Percentiles rank a stretch among this genome's conserved stretches.
These are phyloP conservation scores for Heliopora coerulea DNA, from an alignment of 92 coral and sea anemone genomes.

Conservation along the genomic window DNA sequence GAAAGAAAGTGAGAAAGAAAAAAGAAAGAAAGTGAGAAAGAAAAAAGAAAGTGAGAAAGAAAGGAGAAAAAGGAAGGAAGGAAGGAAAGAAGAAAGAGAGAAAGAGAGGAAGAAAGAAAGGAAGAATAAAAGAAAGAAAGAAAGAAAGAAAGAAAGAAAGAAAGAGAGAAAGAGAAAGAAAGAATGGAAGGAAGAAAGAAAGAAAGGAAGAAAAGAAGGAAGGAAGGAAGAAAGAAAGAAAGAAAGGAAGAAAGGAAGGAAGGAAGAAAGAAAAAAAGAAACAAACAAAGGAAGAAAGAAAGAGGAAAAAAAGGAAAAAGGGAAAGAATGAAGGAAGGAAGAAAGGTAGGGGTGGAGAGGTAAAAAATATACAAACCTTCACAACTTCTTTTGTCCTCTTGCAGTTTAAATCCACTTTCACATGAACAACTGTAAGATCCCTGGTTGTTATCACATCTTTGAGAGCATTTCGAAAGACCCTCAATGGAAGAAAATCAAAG, in stretches of 20 bases:
- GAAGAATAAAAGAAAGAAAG: not conserved
- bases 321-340: conserved; percentile 4
- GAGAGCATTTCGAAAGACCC: conserved; percentile 65
- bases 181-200: not conserved
- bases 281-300: not conserved
- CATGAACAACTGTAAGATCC: conserved; percentile 81
- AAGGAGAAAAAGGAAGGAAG: not conserved
- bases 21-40: not conserved
- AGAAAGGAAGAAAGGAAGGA: not conserved
- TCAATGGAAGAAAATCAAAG: conserved; percentile 4
- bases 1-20: not conserved
- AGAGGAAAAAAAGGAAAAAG: not conserved
- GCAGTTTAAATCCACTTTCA: conserved; percentile 56
- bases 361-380: conserved; percentile 34
- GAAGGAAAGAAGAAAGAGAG: not conserved
- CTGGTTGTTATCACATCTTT: conserved; percentile 63
- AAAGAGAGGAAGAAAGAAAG: not conserved
- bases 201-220: not conserved
- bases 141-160: not conserved
- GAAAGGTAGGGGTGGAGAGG: not conserved
- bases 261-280: not conserved
- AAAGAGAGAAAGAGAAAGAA: not conserved
- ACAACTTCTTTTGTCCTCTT: conserved; percentile 58
- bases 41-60: not conserved
- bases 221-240: not conserved